These are phyloP conservation scores for Madoqua kirkii DNA, from an alignment of 2,113 vertebrate species.

Conservation along the genomic window DNA sequence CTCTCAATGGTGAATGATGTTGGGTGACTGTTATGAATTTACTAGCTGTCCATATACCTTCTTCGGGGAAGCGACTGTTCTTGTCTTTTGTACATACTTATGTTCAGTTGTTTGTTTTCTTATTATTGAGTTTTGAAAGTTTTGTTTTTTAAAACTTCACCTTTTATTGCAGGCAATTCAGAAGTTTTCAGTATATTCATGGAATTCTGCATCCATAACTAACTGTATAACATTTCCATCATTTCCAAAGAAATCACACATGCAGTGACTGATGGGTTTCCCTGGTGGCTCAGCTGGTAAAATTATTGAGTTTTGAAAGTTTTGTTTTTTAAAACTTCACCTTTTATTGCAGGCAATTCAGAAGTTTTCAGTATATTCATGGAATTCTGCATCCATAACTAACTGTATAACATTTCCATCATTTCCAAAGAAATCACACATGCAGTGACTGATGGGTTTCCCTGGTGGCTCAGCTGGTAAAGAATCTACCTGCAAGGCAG, in stretches of 20 bases:
- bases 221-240: not conserved
- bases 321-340: not conserved
- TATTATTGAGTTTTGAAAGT: not conserved
- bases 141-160: not conserved
- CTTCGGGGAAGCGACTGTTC: not conserved
- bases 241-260: not conserved
- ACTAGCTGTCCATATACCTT: not conserved
- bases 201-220: not conserved
- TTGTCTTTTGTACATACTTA: not conserved
- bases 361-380: not conserved
- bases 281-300: not conserved
- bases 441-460: too few relatives aligned
- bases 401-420: too few relatives aligned
- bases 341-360: not conserved
- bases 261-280: not conserved
- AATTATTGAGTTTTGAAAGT: not conserved
- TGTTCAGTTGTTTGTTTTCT: not conserved
- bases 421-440: too few relatives aligned
- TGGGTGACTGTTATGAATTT: not conserved
- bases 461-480: too few relatives aligned
- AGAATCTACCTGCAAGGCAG: too few relatives aligned
- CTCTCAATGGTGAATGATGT: not conserved
- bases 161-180: not conserved
- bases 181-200: not conserved
- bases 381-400: not conserved